These are phyloP conservation scores for Malurus melanocephalus DNA, from an alignment of 2,113 vertebrate species.

Conservation along the genomic window DNA sequence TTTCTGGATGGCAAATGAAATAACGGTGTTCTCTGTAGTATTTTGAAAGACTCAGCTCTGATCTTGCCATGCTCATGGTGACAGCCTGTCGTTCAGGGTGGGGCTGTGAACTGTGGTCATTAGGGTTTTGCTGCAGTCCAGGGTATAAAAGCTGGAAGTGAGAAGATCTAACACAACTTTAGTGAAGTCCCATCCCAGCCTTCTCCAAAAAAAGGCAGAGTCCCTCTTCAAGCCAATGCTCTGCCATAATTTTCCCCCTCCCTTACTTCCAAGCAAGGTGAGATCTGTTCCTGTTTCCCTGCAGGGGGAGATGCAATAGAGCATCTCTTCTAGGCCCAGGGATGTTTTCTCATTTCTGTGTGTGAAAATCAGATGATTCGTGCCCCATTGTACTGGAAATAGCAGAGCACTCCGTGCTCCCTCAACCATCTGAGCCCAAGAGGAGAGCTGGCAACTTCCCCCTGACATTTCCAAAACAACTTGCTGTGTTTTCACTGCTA, in stretches of 20 bases:
- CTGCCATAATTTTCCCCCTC: background rate
- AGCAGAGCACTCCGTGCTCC: background rate
- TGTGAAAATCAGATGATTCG: background rate
- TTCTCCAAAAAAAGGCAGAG: background rate
- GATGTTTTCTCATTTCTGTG: background rate
- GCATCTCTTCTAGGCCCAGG: background rate
- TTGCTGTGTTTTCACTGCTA: background rate
- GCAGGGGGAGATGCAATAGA: fast-evolving
- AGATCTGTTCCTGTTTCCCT: background rate
- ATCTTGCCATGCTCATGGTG: background rate
- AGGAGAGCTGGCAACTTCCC: background rate
- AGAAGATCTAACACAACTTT: background rate
- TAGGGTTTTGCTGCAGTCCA: background rate
- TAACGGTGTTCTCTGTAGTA: background rate
- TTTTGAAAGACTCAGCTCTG: background rate
- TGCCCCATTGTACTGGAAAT: background rate
- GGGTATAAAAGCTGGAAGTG: background rate
- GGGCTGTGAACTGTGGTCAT: background rate
- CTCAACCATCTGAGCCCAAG: background rate
- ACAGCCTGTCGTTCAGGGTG: background rate
- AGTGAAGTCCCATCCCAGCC: background rate
- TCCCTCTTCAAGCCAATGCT: background rate
- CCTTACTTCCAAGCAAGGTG: background rate
- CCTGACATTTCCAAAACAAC: background rate
- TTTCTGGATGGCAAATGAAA: background rate